Evolutionary conservation across 1,140 invertebrate genomes (phyloP), one percentile per base, ranked within the genome.

Genomic region (Orchestia grillus): DNA sequence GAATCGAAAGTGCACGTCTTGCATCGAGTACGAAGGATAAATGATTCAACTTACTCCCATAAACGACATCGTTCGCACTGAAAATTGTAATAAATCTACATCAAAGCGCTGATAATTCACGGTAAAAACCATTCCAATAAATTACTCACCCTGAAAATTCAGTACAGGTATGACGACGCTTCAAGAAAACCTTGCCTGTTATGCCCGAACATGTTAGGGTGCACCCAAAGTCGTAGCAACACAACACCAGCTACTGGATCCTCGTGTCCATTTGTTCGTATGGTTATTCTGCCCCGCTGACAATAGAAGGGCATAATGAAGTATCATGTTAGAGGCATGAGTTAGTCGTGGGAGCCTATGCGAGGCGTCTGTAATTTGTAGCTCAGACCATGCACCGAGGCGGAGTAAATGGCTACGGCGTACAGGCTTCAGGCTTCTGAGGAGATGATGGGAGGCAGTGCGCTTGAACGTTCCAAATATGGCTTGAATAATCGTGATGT

Each of bases 291-390:
- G 41, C 87, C 36, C 41, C 8, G 87, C 87, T 87, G 87, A 87
- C 87, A 87, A 87, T 87, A 87, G 87, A 36, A 41, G 4, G 40
- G 36, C 43, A 44, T 92, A 92, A 92, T 92, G 90, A 92, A 92
- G 40, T 92, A 92, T 92, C 90, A 92, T 6, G 90, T 44, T 92
- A 43, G 90, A 41, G 90, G 90, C 43, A 92, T 92, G 40, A 43
- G 36, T 44, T 43, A 44, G n/a, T 92, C 41, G 40, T 43, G 90
- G 44, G 41, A 40, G 90, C 23, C 90, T 28, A 28, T 43, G 90
- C 90, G 11, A 44, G 40, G 44, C 41, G 43, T 92, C 90, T 92
- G 42, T 92, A 92, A 92, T 92, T 92, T 92, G 90, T 43, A 92
- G 90, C 90, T 92, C 43, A 92, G 19, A 92, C 40, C 23, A 40